Conservation (phyloP, 2,888 invertebrate species). For the Nephrotoma appendiculata region DNA sequence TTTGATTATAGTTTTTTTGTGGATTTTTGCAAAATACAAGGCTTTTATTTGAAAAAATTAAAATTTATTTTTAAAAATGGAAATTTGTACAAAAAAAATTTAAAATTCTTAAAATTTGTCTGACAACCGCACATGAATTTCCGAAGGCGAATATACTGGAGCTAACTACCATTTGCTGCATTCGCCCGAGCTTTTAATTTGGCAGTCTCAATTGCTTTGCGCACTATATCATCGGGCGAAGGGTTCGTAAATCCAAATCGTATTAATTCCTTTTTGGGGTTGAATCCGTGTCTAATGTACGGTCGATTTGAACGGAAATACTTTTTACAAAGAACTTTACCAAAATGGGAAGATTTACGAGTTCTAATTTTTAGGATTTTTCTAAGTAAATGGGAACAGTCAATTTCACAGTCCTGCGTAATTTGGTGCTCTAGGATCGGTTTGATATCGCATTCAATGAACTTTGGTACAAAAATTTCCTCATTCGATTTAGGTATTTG, state of each 20-base stretch:
- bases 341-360: conserved; percentile 31
- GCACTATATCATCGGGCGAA: conserved; percentile 45
- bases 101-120: neutral
- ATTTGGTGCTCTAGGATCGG: conserved; percentile 7
- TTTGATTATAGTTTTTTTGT: neutral
- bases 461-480: conserved; percentile 24
- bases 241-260: conserved; percentile 41
- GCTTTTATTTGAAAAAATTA: neutral
- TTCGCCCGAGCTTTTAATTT: neutral
- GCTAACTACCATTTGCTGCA: neutral
- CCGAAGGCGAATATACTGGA: neutral
- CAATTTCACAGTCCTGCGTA: conserved; percentile 19
- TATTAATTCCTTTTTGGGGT: conserved; percentile 15
- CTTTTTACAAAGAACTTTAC: conserved; percentile 34
- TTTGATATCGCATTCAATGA: conserved; percentile 25
- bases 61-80: neutral
- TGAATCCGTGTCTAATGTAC: conserved; percentile 14
- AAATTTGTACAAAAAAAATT: neutral
- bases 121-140: neutral
- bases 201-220: conserved; percentile 17
- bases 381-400: conserved; percentile 14
- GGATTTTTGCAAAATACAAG: neutral
- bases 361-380: neutral
- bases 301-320: conserved; percentile 18
- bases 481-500: conserved; percentile 14